Base-by-base conservation (phyloP, 1,140 invertebrate species). In the Zaprionus tsacasi region DNA sequence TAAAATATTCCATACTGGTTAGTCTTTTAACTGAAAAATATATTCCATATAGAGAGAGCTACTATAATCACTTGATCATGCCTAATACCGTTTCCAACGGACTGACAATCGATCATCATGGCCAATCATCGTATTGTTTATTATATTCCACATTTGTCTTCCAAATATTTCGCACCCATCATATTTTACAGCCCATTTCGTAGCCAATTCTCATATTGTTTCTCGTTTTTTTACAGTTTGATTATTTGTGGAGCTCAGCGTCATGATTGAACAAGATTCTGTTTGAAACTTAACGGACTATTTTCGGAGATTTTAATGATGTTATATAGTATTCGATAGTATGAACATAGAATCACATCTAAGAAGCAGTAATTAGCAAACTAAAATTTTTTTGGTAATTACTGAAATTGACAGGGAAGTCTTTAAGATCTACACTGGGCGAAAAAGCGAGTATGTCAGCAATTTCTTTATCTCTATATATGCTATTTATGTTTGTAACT, bases 311-410 rank as follows among this genome's bases (percentile, higher is more conserved):
- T 10, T 6, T 30, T 6, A 30, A 30, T 30, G 27, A 30, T 30
- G 27, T 30, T 30, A 30, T 30, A 30, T 30, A 30, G 1, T 30
- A 21, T 21, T 21, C 1, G 1, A 21, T 21, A 21, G 21, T 21
- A 21, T 21, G 21, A 21, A 1, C n/a, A 59, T 17, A 38, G 17
- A 45, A 65, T 36, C 50, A 64, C 50, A 27, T 48, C 59, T 70
- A 64, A 70, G 45, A 70, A 70, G 60, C 68, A 27, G 45, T 50
- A 57, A 70, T 65, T 70, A 15, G 6, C 40, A 17, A 48, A 33
- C 7, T 40, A 4, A 25, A 56, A 67, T 48, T 3, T 48, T 3
- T 36, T 48, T 27, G 10, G 36, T 30, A 67, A 25, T 67, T 38
- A n/a, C 40, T 27, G 6, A 52, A 64, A 36, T 36, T n/a, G 33